These are phyloP conservation scores for Tachuris rubrigastra DNA, from an alignment of 2,113 vertebrate species.

Conservation along the genomic window DNA sequence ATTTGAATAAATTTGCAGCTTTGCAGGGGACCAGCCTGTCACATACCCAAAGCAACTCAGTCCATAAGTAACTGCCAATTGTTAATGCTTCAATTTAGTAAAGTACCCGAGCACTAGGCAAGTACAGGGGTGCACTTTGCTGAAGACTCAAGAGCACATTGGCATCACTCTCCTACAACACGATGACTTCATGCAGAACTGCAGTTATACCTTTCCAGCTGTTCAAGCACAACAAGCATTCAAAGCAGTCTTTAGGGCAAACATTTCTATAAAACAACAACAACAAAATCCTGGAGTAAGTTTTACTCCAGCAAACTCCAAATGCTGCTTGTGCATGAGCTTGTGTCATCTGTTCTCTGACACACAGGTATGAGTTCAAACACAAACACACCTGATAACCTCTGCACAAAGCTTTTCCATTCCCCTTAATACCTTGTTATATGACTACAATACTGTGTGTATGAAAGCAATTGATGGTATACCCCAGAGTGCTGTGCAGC, in stretches of 20 bases:
- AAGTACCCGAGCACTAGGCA: neutral
- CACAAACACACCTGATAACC: neutral
- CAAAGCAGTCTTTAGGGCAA: neutral
- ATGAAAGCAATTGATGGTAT: neutral
- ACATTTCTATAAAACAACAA: neutral
- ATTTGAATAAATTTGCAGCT: neutral
- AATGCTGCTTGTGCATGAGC: accelerated
- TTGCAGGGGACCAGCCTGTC: neutral
- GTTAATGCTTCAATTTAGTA: neutral
- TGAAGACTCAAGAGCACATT: neutral
- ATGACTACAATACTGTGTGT: neutral
- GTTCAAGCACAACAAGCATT: neutral
- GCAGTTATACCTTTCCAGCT: neutral
- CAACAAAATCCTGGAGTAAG: neutral
- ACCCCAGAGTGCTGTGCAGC: neutral
- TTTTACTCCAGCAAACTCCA: neutral
- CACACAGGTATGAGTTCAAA: neutral
- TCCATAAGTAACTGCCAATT: neutral
- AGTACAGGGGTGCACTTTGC: neutral
- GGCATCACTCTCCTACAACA: neutral
- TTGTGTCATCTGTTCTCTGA: neutral
- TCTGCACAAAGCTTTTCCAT: neutral
- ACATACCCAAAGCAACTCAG: neutral
- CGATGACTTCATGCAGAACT: neutral
- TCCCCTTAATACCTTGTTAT: neutral